Conservation (phyloP, 2,797 vertebrate genomes). For the Platalea minor region DNA sequence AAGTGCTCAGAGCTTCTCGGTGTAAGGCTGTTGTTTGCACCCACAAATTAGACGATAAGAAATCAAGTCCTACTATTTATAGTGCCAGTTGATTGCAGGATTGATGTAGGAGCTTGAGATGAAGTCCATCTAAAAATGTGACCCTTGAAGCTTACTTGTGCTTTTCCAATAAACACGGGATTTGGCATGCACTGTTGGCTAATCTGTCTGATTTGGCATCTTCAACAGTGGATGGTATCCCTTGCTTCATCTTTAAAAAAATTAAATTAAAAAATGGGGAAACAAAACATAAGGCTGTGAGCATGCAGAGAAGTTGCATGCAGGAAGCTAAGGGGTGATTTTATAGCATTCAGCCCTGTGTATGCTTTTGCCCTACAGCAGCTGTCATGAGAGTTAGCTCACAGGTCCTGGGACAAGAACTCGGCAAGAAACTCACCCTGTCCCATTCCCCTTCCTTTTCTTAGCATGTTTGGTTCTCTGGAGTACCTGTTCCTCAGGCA, state of each 20-base stretch:
- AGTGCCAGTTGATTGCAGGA: slow-evolving; percentile 40
- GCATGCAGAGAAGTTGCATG: not conserved
- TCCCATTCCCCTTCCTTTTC: not conserved
- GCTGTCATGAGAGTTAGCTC: not conserved
- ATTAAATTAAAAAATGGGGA: not conserved
- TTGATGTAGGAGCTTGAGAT: not conserved
- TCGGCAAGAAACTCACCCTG: not conserved
- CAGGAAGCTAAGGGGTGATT: not conserved
- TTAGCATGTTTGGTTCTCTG: not conserved
- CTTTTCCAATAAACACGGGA: not conserved
- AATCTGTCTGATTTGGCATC: not conserved
- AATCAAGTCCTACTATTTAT: slow-evolving; percentile 10
- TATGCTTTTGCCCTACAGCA: not conserved
- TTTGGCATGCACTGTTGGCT: not conserved
- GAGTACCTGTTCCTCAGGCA: accelerated
- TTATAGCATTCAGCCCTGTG: not conserved
- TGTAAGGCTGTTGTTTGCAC: slow-evolving; percentile 30
- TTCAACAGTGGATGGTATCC: not conserved
- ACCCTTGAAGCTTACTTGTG: not conserved
- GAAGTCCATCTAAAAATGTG: not conserved
- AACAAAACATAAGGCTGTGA: not conserved
- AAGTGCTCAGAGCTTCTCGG: not conserved
- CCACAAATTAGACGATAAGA: slow-evolving; percentile 36
- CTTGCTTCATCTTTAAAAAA: not conserved
- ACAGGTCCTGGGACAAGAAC: not conserved